Percentiles rank a stretch among this genome's conserved stretches.
These are phyloP conservation scores for Meiosimyza platycephala DNA, from an alignment of 2,888 invertebrate genomes.

Conservation along the genomic window DNA sequence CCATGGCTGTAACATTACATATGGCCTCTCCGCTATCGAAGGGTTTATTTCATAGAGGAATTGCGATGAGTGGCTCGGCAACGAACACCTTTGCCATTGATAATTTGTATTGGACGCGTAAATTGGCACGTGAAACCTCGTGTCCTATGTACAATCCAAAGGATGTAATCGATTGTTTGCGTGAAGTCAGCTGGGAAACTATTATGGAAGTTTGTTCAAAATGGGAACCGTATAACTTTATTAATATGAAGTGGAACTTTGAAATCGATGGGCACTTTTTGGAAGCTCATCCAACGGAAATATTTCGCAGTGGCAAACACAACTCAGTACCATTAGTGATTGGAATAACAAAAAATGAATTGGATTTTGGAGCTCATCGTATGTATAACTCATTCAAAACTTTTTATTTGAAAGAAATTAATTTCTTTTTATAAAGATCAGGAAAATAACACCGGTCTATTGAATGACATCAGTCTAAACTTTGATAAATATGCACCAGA, in stretches of 20 bases:
- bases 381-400: slow-evolving; percentile 30
- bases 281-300: slow-evolving; percentile 69
- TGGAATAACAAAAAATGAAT: slow-evolving; percentile 73
- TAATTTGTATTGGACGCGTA: slow-evolving; percentile 69
- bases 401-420: no score
- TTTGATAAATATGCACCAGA: slow-evolving; percentile 59
- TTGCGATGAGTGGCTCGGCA: slow-evolving; percentile 75
- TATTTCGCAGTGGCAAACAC: slow-evolving; percentile 69
- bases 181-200: slow-evolving; percentile 50
- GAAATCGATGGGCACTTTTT: slow-evolving; percentile 76
- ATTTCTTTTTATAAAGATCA: slow-evolving; percentile 43
- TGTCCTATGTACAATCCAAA: slow-evolving; percentile 71
- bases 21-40: slow-evolving; percentile 74
- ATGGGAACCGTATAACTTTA: slow-evolving; percentile 54
- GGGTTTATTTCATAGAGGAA: slow-evolving; percentile 76
- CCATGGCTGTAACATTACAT: slow-evolving; percentile 68
- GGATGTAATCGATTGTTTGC: slow-evolving; percentile 72
- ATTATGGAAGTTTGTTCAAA: slow-evolving; percentile 49
- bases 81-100: slow-evolving; percentile 69
- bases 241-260: slow-evolving; percentile 60
- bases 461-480: slow-evolving; percentile 53
- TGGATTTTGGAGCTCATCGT: slow-evolving; percentile 63
- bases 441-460: slow-evolving; percentile 47
- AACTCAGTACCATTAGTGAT: slow-evolving; percentile 73
- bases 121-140: slow-evolving; percentile 71